Evolutionary conservation across 2,797 vertebrate species (phyloP), one percentile per base, ranked within the genome.

Genomic region (Sarcophilus harrisii): DNA sequence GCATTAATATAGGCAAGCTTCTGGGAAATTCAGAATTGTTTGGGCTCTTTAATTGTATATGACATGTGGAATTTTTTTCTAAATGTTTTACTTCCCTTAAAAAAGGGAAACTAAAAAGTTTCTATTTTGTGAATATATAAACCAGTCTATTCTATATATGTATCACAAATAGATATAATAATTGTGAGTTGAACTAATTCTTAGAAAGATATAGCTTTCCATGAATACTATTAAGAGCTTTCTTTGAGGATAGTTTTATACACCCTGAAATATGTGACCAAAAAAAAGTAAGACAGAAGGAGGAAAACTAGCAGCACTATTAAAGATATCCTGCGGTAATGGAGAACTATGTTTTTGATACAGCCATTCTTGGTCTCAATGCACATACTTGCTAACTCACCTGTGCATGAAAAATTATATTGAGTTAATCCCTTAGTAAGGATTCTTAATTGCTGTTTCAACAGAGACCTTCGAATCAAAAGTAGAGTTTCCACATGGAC

Each of bases 371-470:
- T 96, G 97, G 98, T 98, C 97, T 98, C 97, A 96, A 95, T 98
- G 98, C 97, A 98, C 98, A 98, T 96, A 98, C 62, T 6, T 98
- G 98, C 98, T 98, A 98, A 98, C 98, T 98, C 98, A 97, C 97
- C 45, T 98, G 97, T 98, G 98, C 97, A 98, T 96, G 91, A 98
- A 97, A 98, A 98, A 98, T 98, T 98, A 98, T 98, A 98, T 98
- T 98, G 97, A 98, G 97, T 95, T 98, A 94, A 96, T 97, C 96
- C 98, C 98, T 98, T 98, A 98, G 97, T 96, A 97, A 97, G 96
- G 98, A 97, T 97, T 98, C 98, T 98, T 97, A 98, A 97, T 97
- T 98, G 98, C 58, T 38, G 91, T 98, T 98, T 98, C 98, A 94
- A 49, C 95, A 98, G 98, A 98, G 81, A 57, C 94, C 90, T 95